Evolutionary conservation across 2,797 vertebrate species (phyloP), one percentile per base, ranked within the genome.

Genomic region (Silurus aristotelis): DNA sequence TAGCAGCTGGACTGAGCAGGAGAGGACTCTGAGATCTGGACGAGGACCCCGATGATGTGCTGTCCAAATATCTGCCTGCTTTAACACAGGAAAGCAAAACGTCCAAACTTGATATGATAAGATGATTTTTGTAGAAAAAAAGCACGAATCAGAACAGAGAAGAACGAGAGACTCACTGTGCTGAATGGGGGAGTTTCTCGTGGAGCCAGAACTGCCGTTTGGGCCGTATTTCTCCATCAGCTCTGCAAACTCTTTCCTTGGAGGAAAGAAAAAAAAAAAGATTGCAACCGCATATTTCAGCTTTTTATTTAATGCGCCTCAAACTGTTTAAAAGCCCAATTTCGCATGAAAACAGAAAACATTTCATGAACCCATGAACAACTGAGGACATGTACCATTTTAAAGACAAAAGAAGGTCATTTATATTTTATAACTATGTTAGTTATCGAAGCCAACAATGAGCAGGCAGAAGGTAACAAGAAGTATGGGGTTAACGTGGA

Each of bases 21-120:
- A 96, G 89, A 0, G 97, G 97, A 93, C 97, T 98, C 93, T 97
- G 96, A 9, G 97, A 98, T 78, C 96, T 94, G 0, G 97, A 97
- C 0, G 97, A 98, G 0, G 97, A 98, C 56, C 96, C 96, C 0
- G 97, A 97, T 0, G 97, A 98, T 0, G 96, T 97, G 75, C 97
- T 97, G 27, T 97, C 96, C 92, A 97, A 90, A 89, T 93, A 96
- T 48, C 94, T 93, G 90, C 94, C 95, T 94, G 90, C 85, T 88
- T 83, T 83, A 68, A 31, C 76, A 85, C 12, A 70, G 27, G 55
- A 84, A 79, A 56, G 3, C 48, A 68, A 67, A 43, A 19, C 27
- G 55, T 66, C 61, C 22, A 27, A 63, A 25, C n/a, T 20, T 14
- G 19, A 78, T 13, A 60, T 61, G 56, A 78, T 38, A 6, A 6